These are phyloP conservation scores for Pseudochaenichthys georgianus DNA, from an alignment of 2,797 vertebrate genomes.

Conservation along the genomic window DNA sequence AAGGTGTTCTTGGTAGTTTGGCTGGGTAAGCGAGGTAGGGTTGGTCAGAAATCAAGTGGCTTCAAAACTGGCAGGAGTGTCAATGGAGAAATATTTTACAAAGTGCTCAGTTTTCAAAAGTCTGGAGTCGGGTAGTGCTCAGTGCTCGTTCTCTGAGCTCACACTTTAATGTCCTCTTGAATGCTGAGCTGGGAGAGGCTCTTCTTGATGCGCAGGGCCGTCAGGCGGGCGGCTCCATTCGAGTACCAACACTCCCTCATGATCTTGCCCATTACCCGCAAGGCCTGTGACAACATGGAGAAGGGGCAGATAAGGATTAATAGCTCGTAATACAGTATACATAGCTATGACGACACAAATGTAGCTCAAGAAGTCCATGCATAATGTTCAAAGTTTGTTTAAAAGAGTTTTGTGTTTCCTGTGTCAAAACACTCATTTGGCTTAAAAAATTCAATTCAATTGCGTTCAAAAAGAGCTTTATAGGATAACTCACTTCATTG, in stretches of 20 bases:
- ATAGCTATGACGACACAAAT: neutral
- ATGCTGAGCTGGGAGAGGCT: constrained; percentile 95
- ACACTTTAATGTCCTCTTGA: constrained; percentile 97
- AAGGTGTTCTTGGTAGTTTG: constrained; percentile 82
- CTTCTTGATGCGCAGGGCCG: constrained; percentile 97
- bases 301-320: neutral
- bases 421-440: neutral
- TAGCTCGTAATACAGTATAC: neutral
- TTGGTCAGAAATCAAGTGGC: constrained; percentile 77
- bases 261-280: constrained; percentile 97
- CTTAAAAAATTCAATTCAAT: neutral
- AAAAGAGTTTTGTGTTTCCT: neutral
- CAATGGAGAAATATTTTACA: constrained; percentile 71
- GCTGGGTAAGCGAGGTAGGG: constrained; percentile 88
- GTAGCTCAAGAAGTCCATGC: neutral
- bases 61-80: constrained; percentile 83
- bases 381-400: neutral
- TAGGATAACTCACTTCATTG: neutral
- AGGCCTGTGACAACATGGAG: constrained; percentile 78
- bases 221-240: constrained; percentile 93
- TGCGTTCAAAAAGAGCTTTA: neutral
- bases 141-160: constrained; percentile 53
- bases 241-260: constrained; percentile 98
- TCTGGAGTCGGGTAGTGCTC: constrained; percentile 21
- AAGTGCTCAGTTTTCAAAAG: constrained; percentile 45